These are phyloP conservation scores for Channa argus DNA, from an alignment of 2,113 vertebrate species.

Conservation along the genomic window DNA sequence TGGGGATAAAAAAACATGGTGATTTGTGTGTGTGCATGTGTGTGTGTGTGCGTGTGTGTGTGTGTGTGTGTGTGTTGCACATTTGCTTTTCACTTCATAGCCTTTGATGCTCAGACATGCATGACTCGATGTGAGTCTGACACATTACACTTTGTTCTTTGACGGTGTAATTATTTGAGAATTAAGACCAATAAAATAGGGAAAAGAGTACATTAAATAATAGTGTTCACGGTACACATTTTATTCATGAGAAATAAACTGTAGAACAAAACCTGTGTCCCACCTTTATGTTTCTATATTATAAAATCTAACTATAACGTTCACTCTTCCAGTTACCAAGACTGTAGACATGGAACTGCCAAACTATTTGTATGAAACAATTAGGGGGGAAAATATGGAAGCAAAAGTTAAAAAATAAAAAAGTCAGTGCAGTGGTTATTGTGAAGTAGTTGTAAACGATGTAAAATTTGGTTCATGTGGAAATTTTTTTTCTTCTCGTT, in stretches of 20 bases:
- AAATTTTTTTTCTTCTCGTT: too few relatives aligned
- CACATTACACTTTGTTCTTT: slow-evolving; percentile 33
- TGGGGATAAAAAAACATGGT: not conserved
- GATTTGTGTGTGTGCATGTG: not conserved
- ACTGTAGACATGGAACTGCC: too few relatives aligned
- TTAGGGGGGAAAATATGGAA: too few relatives aligned
- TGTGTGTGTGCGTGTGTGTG: not conserved
- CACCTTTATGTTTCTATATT: not conserved
- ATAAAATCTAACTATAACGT: too few relatives aligned
- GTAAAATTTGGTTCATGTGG: too few relatives aligned
- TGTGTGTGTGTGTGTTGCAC: slow-evolving; percentile 4
- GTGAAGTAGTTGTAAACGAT: too few relatives aligned
- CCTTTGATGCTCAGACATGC: slow-evolving; percentile 13
- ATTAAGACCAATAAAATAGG: slow-evolving; percentile 18
- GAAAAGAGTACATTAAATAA: not conserved
- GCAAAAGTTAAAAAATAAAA: too few relatives aligned
- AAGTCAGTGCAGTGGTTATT: too few relatives aligned
- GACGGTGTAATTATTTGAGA: slow-evolving; percentile 2
- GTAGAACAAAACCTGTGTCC: not conserved
- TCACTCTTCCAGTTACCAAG: too few relatives aligned
- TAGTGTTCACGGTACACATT: slow-evolving; percentile 13
- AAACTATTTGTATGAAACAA: too few relatives aligned
- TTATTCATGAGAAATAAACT: slow-evolving; percentile 57
- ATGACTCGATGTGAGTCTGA: not conserved
- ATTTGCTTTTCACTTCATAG: not conserved